Conservation (phyloP, 1,140 invertebrate species). For the Harlomillsia oculata region DNA sequence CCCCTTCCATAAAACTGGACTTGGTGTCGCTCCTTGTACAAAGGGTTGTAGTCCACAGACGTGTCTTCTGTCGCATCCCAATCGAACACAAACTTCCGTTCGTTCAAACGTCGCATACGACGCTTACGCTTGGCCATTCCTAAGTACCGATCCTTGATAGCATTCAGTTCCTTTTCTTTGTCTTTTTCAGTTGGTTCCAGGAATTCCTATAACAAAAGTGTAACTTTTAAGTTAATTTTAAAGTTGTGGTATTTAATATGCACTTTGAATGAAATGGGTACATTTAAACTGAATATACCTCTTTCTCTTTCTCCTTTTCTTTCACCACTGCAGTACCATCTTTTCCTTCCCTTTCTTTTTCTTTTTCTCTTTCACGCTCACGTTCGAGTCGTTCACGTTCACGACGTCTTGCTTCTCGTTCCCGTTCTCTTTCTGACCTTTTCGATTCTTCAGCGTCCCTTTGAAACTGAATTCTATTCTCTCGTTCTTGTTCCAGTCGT, state of each 20-base stretch:
- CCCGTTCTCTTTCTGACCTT: conserved; percentile 36
- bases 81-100: conserved; percentile 99
- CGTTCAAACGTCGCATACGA: conserved; percentile 82
- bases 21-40: conserved; percentile 63
- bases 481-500: conserved; percentile 59
- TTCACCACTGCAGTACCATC: too few species aligned
- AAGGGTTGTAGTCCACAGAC: conserved; percentile 89
- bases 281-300: neutral
- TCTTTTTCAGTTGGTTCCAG: conserved; percentile 52
- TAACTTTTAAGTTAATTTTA: neutral
- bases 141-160: conserved; percentile 90
- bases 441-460: conserved; percentile 47
- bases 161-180: conserved; percentile 82
- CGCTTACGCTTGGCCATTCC: conserved; percentile 89
- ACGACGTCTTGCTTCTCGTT: conserved; percentile 39
- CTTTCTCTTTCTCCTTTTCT: conserved; percentile 16
- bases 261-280: neutral
- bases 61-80: conserved; percentile 99
- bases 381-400: conserved; percentile 42
- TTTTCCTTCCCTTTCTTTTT: conserved; percentile 11
- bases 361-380: conserved; percentile 40
- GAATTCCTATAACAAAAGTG: neutral
- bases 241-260: neutral
- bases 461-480: conserved; percentile 51
- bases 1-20: conserved; percentile 96